phyloP scores from a whole-genome alignment of 35 echinoderm and acorn worm genomes.

The Eucidaris tribuloides region DNA sequence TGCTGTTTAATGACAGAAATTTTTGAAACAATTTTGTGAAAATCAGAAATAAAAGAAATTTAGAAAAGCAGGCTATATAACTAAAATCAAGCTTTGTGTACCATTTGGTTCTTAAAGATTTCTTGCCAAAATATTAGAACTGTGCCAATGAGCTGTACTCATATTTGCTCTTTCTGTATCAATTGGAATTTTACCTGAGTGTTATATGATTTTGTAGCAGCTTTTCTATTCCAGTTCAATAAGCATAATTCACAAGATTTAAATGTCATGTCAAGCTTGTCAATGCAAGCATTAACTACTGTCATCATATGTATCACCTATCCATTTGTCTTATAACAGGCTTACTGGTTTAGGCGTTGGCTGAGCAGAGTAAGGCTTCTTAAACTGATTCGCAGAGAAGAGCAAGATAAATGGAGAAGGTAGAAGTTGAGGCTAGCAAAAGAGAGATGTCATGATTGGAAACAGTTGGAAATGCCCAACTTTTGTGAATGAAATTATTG shows the following conservation, averaged over 20 bases:
- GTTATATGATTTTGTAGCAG: not conserved
- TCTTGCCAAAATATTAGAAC: too few species aligned
- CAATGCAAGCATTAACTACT: not conserved
- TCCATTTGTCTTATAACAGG: not conserved
- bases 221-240: not conserved
- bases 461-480: not conserved
- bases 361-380: conserved; percentile 12
- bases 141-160: too few species aligned
- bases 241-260: not conserved
- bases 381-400: conserved; percentile 1
- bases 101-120: too few species aligned
- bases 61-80: too few species aligned
- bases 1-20: too few species aligned
- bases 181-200: not conserved
- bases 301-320: too few species aligned
- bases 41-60: too few species aligned
- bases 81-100: too few species aligned
- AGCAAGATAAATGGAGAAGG: not conserved
- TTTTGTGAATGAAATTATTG: not conserved
- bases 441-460: not conserved
- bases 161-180: too few species aligned
- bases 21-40: too few species aligned
- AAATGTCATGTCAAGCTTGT: not conserved
- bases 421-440: not conserved
- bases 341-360: conserved; percentile 48